These are phyloP conservation scores for Rhadina sibilatrix DNA, from an alignment of 2,113 vertebrate genomes.

Conservation along the genomic window DNA sequence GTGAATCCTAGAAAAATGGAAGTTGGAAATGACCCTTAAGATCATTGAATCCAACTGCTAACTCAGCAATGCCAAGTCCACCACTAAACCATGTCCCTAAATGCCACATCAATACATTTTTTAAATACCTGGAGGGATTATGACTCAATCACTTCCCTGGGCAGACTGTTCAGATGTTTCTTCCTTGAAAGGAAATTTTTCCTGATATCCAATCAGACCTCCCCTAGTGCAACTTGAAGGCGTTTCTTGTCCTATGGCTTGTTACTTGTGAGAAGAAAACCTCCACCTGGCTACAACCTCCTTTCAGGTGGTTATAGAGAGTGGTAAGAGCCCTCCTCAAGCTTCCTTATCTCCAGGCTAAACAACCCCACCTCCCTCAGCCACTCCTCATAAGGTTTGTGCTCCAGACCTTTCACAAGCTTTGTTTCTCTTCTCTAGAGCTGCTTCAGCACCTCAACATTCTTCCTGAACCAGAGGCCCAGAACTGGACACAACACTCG, in stretches of 20 bases:
- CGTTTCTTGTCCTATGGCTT: neutral
- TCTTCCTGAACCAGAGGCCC: neutral
- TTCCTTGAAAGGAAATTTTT: neutral
- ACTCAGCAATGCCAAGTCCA: neutral
- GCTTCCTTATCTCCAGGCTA: neutral
- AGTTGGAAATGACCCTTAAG: neutral
- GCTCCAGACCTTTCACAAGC: neutral
- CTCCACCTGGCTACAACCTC: neutral
- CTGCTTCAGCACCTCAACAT: neutral
- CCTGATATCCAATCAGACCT: neutral
- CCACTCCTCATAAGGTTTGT: rapidly evolving
- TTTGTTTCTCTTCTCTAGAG: neutral
- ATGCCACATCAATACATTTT: neutral
- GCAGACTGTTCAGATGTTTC: neutral
- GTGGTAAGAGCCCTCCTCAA: rapidly evolving
- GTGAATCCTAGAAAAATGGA: neutral
- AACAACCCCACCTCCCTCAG: neutral
- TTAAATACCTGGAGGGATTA: neutral
- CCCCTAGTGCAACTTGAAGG: neutral
- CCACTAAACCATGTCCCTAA: neutral
- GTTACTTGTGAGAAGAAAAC: neutral
- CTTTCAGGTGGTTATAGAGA: neutral
- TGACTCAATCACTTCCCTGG: neutral
- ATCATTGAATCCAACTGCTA: neutral
- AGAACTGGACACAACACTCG: neutral